Conservation (phyloP, 2,113 vertebrate species). For the Hydrochoerus hydrochaeris region DNA sequence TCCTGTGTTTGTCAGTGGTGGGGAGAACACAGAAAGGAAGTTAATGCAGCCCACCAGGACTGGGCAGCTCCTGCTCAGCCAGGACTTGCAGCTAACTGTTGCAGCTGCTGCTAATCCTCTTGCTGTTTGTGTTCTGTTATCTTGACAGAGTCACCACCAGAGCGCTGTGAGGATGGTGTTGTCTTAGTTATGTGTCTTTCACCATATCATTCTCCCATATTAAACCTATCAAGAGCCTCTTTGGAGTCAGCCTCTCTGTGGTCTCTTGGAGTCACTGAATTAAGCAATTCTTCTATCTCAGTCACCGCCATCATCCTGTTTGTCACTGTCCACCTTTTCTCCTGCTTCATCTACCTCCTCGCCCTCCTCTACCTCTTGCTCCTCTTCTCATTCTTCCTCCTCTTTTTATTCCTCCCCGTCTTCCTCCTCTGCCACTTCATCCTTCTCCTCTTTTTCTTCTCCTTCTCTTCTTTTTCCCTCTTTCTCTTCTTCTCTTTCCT, state of each 20-base stretch:
- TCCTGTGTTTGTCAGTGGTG: background rate
- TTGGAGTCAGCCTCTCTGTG: too few relatives aligned
- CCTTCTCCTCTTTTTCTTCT: background rate
- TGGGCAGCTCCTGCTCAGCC: too few relatives aligned
- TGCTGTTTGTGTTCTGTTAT: background rate
- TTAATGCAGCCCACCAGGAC: accelerated
- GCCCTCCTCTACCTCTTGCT: accelerated
- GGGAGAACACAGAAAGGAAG: background rate
- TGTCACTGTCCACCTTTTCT: background rate
- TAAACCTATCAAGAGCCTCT: background rate
- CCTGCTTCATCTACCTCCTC: too few relatives aligned
- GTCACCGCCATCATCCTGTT: background rate
- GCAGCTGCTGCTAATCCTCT: background rate
- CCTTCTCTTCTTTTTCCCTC: too few relatives aligned
- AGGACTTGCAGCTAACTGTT: too few relatives aligned
- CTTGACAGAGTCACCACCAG: background rate
- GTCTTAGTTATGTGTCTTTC: accelerated
- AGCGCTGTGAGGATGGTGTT: background rate
- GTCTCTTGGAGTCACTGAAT: too few relatives aligned
- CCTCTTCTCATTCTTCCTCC: too few relatives aligned
- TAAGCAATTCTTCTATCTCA: background rate
- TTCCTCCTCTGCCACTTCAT: background rate
- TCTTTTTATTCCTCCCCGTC: too few relatives aligned
- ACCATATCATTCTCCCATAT: background rate
- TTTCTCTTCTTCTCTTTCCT: too few relatives aligned